Evolutionary conservation across 2,888 invertebrate genomes (phyloP), one percentile per base, ranked within the genome.

Genomic region (Chromoteleia sp.): DNA sequence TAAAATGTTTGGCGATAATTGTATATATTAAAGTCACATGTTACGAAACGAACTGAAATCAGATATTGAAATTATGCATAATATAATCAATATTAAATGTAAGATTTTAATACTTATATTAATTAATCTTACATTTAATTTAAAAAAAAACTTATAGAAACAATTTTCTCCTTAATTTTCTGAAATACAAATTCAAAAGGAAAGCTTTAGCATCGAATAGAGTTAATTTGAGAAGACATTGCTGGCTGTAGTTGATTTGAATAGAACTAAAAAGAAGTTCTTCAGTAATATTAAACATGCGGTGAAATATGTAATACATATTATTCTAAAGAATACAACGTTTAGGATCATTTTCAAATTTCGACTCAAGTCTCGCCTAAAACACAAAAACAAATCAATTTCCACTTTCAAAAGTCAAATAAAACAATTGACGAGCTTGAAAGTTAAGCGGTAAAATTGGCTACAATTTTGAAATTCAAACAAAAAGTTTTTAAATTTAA

Each of bases 331-430:
- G 45, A 63, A 56, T 33, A 12, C 30, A 45, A 58, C 12, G 25
- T 74, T 78, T 82, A 82, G 78, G 82, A 82, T 78, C 82, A 82
- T 78, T 78, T 82, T 63, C 74, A 78, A 82, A 59, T 74, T 68
- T 74, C n/a, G 17, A 74, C 70, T 82, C 58, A 58, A 59, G 61
- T 33, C 4, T 74, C 12, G 30, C 73, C 71, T 71, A 71, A 43
- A 78, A 65, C 43, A 71, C 7, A 71, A 61, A 48, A 70, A 58
- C n/a, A n/a, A 56, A 21, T 30, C 2, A 52, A 17, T 39, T 41
- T 29, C 15, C 1, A 39, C 14, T 29, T 19, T 41, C 14, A 39
- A 39, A 2, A 14, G 6, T 3, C 3, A 12, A 30, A 52, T 0
- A 29, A n/a, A 30, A 19, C 8, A 14, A 54, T 50, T 19, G 12